Base-by-base conservation (phyloP, 1,140 invertebrate species). In the Battus philenor region DNA sequence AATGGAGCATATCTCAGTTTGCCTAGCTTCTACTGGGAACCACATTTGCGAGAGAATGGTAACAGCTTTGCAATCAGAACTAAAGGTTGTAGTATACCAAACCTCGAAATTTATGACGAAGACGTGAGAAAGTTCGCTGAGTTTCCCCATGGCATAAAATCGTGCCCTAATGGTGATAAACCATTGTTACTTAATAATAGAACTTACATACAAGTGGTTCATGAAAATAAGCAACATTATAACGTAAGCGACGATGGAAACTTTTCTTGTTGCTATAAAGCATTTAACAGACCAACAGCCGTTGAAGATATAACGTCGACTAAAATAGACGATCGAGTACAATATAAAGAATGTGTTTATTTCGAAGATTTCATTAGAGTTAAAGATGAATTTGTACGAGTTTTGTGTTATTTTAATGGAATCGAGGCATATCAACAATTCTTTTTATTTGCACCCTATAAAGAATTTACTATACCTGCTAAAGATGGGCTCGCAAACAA, bases 21-120 rank as follows among this genome's bases (percentile, higher is more conserved):
- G n/a, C 2, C 29, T 11, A 24, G 38, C 38, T 16, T n/a, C 11
- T 26, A 18, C 12, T 12, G 24, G 38, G 13, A 27, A 1, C 24
- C 27, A 27, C 24, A 29, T 11, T 17, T 9, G 6, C 12, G 29
- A 10, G 12, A 4, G 26, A 11, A 11, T 6, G 11, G 48, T 15
- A 63, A 70, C 31, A 60, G 65, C 11, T 88, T 78, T 29, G 87
- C 87, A 24, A 89, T 95, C 10, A 86, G 90, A 47, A 93, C 91
- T 0, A 73, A 87, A n/a, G 92, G 93, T 15, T 97, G 95, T 67
- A 88, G 88, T 7, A 94, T 96, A 61, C 93, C 94, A 0, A 88
- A 89, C 16, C 87, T 95, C 47, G 89, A 93, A 54, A 90, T 92
- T 0, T 89, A 90, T 18, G 91, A 95, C 52, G 57, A 69, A 31